Base-by-base conservation (phyloP, 2,888 invertebrate genomes). In the Synanthedon vespiformis region DNA sequence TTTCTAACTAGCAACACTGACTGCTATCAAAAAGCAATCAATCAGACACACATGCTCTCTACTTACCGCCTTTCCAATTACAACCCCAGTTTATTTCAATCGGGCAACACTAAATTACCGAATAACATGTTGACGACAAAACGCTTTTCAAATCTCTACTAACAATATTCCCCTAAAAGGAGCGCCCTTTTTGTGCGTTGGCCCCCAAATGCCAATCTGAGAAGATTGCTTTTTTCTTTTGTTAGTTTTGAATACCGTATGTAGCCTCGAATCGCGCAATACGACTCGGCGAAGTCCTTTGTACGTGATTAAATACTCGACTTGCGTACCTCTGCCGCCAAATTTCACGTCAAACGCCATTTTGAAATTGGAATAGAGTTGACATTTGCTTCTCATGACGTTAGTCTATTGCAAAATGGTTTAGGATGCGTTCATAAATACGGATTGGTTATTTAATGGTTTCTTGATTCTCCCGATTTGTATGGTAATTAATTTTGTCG, bases 151-250 rank as follows among this genome's bases (percentile, higher is more conserved):
- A 34, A 82, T 81, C 80, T 71, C 63, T 64, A 67, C 78, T 78
- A 77, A 79, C 80, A 82, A 80, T 79, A 72, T 79, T 71, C 76
- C 74, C 70, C 70, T 63, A 66, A 72, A 70, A 69, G 72, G 70
- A 68, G 68, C 61, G 68, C 61, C 63, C 69, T 74, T 75, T 78
- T 80, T 75, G 73, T 75, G 69, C 61, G 60, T 62, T 65, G 69
- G 64, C 77, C 80, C 81, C 80, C 82, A 83, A 85, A 83, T 84
- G 86, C 86, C 86, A 86, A 86, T 86, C 85, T 83, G 77, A 61
- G 68, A 74, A 83, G 86, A 86, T 87, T 86, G 86, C 86, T 87
- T 87, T 87, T 83, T 86, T 84, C 86, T 79, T 85, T 87, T 87
- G 86, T 87, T 75, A 80, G 82, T 84, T 81, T 80, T 84, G 83